A percentile compares a stretch with the other conserved stretches of the same genome.
Conservation (phyloP, 1,140 invertebrate genomes). For the Hylaeus anthracinus region DNA sequence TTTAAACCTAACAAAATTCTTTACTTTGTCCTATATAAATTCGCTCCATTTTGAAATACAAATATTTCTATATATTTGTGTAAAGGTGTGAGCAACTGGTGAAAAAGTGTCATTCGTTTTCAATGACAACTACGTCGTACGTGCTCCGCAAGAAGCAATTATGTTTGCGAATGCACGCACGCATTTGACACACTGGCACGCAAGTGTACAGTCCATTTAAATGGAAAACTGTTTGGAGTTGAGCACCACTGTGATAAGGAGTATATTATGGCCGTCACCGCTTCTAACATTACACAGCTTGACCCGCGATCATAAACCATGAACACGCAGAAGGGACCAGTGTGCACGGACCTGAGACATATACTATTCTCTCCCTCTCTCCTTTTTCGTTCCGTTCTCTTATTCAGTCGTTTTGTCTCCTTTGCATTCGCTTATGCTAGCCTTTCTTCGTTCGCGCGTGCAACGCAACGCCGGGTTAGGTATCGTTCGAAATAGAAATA, state of each 20-base stretch:
- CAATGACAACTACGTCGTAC: not conserved
- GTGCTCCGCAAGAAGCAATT: not conserved
- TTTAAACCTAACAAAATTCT: too few relatives aligned
- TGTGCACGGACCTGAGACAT: constrained; percentile 4
- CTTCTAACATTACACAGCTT: constrained; percentile 60
- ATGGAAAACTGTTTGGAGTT: constrained; percentile 40
- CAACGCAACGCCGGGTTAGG: not conserved
- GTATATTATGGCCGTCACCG: constrained; percentile 41
- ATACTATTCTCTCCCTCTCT: not conserved
- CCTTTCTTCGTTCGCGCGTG: constrained; percentile 23
- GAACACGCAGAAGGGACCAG: constrained; percentile 17
- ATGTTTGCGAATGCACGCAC: not conserved
- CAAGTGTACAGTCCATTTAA: not conserved
- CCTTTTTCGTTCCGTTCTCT: constrained; percentile 11
- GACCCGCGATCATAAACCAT: constrained; percentile 44
- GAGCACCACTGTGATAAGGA: constrained; percentile 71
- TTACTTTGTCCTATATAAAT: too few relatives aligned
- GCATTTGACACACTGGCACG: constrained; percentile 23
- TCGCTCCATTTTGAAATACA: too few relatives aligned
- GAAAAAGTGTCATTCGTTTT: too few relatives aligned
- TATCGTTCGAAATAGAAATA: not conserved
- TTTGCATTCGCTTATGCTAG: not conserved
- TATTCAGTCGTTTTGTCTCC: constrained; percentile 6
- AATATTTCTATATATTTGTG: too few relatives aligned
- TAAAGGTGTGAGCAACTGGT: too few relatives aligned